Evolutionary conservation across 2,797 vertebrate species (phyloP), one percentile per base, ranked within the genome.

Genomic region (Limosa lapponica): DNA sequence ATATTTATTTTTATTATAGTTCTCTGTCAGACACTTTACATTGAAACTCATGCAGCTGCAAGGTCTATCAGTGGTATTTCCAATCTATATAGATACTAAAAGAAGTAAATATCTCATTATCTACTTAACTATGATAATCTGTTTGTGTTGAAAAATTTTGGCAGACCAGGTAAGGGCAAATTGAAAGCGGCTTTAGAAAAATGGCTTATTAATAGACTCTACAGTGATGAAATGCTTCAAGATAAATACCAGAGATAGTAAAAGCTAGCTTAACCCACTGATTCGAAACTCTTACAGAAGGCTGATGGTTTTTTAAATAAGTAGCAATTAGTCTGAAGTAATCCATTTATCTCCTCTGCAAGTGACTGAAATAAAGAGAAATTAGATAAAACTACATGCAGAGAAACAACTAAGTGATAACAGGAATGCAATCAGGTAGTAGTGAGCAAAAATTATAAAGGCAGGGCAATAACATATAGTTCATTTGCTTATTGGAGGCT

Each of bases 361-460:
- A 97, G 93, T 70, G 94, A 93, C 82, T 59, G 92, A 96, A 96
- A 96, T 62, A 65, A 95, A 90, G 89, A 88, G 59, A 71, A 93
- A 93, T 37, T 84, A 95, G 92, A 85, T 94, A 89, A 92, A 96
- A 93, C 79, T 70, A 48, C 82, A 78, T 7, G 66, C 82, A 86
- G 91, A 82, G 66, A 93, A 92, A 93, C 87, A 95, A 87, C 89
- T 80, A 89, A 89, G 87, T 34, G 75, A 88, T 95, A 95, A 94
- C n/a, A 91, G 48, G 54, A 93, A 89, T 65, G 74, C 84, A 95
- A 94, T 98, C 97, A 97, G 97, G 98, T 97, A 96, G 89, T 93
- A 97, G 97, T 95, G 98, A 98, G 98, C 98, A 98, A 98, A 98
- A 98, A 96, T 98, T 97, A 98, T 98, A 98, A 98, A 98, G 98